Base-by-base conservation (phyloP, 1,140 invertebrate genomes). In the Formica exsecta region DNA sequence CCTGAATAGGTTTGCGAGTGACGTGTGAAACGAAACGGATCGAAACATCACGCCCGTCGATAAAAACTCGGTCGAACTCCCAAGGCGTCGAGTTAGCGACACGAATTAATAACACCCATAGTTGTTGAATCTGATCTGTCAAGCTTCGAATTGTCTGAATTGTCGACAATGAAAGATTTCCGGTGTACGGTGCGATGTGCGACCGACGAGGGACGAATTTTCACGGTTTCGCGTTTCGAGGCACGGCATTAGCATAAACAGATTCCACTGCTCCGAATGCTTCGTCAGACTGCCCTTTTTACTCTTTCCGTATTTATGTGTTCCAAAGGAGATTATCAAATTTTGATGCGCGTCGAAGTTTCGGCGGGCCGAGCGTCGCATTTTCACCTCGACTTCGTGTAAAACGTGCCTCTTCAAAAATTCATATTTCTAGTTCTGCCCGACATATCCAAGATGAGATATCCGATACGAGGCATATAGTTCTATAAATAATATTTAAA, bases 131-230 rank as follows among this genome's bases (percentile, higher is more conserved):
- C 76, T 57, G 79, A 90, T 59, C 89, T 85, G 89, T 81, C 81
- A 65, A 9, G 48, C 79, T 86, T 80, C 89, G 86, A 89, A 90
- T 89, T 92, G 85, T 87, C 87, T 79, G 89, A 92, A 92, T 92
- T 80, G 91, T 86, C 76, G 77, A 59, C 87, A 92, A 92, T 87
- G 86, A 91, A 90, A 90, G 87, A 89, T 88, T 92, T 92, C 91
- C 92, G 92, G 90, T 48, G 79, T 65, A 25, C 41, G n/a, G 25
- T 48, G n/a, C n/a, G 62, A 66, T 51, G 65, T 41, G 25, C n/a
- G 75, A 51, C n/a, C 36, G 22, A 11, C 13, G 41, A 62, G 61
- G 4, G 74, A 68, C 36, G 64, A 81, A 32, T 88, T 89, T 89
- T 86, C 81, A 88, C 88, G 61, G 44, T 88, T 88, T 61, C 36